Percentiles rank a stretch among this genome's conserved stretches.
Conservation (phyloP, 2,797 vertebrate species). For the Galaxias olidus region DNA sequence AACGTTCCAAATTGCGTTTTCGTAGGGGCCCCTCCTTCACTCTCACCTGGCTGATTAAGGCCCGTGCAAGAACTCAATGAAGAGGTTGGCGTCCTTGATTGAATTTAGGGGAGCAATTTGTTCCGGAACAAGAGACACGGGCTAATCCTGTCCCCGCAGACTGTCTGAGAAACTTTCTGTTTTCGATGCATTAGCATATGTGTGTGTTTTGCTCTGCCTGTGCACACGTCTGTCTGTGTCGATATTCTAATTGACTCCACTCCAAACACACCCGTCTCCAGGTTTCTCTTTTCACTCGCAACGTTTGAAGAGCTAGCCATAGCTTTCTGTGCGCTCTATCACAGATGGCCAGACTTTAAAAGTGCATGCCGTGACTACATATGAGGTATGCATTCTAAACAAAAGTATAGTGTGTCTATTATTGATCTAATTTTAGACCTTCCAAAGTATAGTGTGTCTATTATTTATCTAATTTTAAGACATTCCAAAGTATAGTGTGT, state of each 20-base stretch:
- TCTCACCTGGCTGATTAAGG: conserved; percentile 50
- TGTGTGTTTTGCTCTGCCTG: background rate
- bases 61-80: conserved; percentile 42
- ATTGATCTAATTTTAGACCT: background rate
- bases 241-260: conserved; percentile 46
- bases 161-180: conserved; percentile 61
- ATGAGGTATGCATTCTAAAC: conserved; percentile 37
- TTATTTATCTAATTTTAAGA: background rate
- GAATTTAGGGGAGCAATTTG: conserved; percentile 71
- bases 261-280: conserved; percentile 27
- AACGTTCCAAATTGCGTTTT: background rate
- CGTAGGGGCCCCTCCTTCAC: background rate
- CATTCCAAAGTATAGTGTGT: background rate
- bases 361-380: conserved; percentile 21
- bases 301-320: conserved; percentile 48
- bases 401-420: background rate
- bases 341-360: conserved; percentile 52
- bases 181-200: conserved; percentile 65
- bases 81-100: conserved; percentile 60
- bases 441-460: background rate
- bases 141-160: conserved; percentile 63
- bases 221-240: conserved; percentile 22
- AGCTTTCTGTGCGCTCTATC: conserved; percentile 31
- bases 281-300: conserved; percentile 50
- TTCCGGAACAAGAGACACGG: conserved; percentile 58